Evolutionary conservation across 2,888 invertebrate species (phyloP).

Genomic region (Enchytraeus crypticus): DNA sequence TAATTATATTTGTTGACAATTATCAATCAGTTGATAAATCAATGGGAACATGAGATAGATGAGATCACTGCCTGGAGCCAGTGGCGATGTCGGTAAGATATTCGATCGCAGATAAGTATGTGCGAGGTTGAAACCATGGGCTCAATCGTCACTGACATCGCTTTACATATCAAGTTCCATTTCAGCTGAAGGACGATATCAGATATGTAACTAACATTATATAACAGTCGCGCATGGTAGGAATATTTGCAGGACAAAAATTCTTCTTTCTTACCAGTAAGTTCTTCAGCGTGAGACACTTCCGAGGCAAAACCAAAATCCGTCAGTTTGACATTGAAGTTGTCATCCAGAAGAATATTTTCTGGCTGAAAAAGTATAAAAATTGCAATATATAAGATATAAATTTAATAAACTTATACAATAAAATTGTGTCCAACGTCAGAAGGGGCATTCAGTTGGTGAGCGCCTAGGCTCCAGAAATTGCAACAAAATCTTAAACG

Average conservation of each 20-base stretch:
- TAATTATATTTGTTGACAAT: neutral
- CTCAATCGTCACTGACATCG: neutral
- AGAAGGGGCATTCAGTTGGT: too few species aligned
- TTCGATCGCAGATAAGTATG: too few species aligned
- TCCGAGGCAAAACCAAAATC: conserved; percentile 89
- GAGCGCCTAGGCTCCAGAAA: too few species aligned
- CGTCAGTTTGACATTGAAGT: conserved; percentile 91
- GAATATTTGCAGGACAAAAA: neutral
- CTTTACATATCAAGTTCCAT: neutral
- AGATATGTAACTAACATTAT: too few species aligned
- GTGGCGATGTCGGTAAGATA: too few species aligned
- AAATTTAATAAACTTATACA: neutral
- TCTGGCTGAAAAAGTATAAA: conserved; percentile 56
- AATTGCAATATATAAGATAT: neutral
- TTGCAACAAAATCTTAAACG: too few species aligned
- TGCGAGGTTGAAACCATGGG: too few species aligned
- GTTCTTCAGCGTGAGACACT: conserved; percentile 35
- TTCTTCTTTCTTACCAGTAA: conserved; percentile 33
- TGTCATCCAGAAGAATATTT: conserved; percentile 68
- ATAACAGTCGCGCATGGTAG: too few species aligned
- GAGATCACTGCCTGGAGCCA: too few species aligned
- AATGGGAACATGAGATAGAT: conserved; percentile 20
- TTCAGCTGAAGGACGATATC: neutral
- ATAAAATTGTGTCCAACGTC: neutral
- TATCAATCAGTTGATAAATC: neutral